Evolutionary conservation across 1,140 invertebrate species (phyloP).

Genomic region (Cepaea nemoralis): DNA sequence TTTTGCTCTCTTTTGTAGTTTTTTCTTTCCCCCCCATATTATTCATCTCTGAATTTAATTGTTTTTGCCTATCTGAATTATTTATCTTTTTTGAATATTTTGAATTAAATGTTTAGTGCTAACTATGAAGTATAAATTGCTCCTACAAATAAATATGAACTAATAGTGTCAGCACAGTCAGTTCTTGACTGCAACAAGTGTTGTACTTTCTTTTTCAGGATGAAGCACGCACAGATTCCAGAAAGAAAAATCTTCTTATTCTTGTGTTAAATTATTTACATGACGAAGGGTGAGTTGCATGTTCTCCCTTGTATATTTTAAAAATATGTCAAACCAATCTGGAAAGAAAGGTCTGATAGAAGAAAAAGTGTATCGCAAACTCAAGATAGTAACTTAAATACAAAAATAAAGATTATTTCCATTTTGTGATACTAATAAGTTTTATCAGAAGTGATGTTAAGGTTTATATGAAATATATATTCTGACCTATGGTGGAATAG

Average conservation of each 20-base stretch:
- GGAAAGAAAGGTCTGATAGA: too few species aligned
- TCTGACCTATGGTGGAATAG: too few species aligned
- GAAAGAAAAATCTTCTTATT: slow-evolving; percentile 83
- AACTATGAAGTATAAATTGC: background rate
- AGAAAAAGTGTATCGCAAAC: too few species aligned
- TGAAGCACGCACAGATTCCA: slow-evolving; percentile 76
- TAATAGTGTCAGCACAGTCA: background rate
- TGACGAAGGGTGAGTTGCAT: slow-evolving; percentile 78
- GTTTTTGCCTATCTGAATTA: background rate
- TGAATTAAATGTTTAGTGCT: background rate
- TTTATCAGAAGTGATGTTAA: too few species aligned
- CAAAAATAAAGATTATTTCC: too few species aligned
- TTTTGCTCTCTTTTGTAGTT: too few species aligned
- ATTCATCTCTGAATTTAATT: background rate
- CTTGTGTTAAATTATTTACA: slow-evolving; percentile 83
- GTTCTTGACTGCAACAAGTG: background rate
- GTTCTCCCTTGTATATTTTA: slow-evolving; percentile 40
- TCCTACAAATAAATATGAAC: background rate
- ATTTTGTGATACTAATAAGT: too few species aligned
- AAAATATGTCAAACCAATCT: too few species aligned
- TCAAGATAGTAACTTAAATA: too few species aligned
- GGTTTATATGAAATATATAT: too few species aligned
- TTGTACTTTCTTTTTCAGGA: slow-evolving; percentile 63
- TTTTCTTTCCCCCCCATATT: background rate
- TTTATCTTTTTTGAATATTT: too few species aligned